Evolutionary conservation across 2,888 invertebrate genomes (phyloP).

Genomic region (Nudaria mundana): DNA sequence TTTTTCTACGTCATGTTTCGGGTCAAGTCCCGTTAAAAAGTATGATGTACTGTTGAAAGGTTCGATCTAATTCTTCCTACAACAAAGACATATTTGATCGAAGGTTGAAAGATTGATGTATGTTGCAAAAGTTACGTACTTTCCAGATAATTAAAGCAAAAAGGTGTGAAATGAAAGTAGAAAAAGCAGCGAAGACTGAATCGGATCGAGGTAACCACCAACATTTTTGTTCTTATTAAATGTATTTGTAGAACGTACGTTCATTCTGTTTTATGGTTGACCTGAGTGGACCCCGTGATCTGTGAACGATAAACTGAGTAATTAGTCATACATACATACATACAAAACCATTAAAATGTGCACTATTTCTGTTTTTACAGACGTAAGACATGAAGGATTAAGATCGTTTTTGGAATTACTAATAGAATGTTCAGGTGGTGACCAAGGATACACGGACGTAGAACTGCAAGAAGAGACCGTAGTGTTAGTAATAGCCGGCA

Average conservation of each 20-base stretch:
- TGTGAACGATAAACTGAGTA: too few relatives aligned
- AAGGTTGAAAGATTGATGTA: background rate
- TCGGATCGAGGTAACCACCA: conserved; percentile 3
- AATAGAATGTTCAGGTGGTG: conserved; percentile 28
- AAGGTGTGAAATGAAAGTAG: conserved; percentile 7
- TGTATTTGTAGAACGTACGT: too few relatives aligned
- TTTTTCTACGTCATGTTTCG: too few relatives aligned
- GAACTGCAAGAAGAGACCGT: conserved; percentile 38
- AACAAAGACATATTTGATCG: background rate
- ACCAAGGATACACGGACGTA: conserved; percentile 21
- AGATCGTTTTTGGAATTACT: conserved; percentile 45
- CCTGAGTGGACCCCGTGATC: too few relatives aligned
- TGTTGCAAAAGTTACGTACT: background rate
- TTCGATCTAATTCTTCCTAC: too few relatives aligned
- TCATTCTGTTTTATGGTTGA: too few relatives aligned
- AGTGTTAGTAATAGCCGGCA: conserved; percentile 33
- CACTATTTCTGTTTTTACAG: background rate
- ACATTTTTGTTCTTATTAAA: too few relatives aligned
- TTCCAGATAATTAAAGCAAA: conserved; percentile 23
- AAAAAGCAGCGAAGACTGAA: conserved; percentile 1
- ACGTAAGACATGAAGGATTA: conserved; percentile 9
- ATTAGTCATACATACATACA: too few relatives aligned
- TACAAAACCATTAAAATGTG: too few relatives aligned
- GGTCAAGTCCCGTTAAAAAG: too few relatives aligned
- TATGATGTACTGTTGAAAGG: too few relatives aligned